Conservation (phyloP, 2,888 invertebrate genomes). For the Coleophora deauratella region DNA sequence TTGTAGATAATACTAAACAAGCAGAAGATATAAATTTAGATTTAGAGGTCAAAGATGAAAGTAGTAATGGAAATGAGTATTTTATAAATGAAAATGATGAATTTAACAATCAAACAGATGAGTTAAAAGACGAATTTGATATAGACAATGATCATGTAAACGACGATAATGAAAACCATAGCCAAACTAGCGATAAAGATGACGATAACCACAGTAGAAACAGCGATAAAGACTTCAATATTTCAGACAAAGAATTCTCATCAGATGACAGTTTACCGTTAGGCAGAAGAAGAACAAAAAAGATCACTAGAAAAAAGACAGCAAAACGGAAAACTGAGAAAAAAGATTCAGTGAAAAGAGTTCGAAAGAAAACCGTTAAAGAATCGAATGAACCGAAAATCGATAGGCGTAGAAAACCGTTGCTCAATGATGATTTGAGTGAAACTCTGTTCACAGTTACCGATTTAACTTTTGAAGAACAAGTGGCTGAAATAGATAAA, state of each 20-base stretch:
- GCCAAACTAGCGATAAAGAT: slow-evolving; percentile 19
- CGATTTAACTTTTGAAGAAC: slow-evolving; percentile 32
- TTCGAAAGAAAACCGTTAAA: not conserved
- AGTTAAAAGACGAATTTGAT: slow-evolving; percentile 1
- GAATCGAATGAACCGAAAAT: slow-evolving; percentile 35
- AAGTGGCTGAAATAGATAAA: slow-evolving; percentile 53
- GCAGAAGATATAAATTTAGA: slow-evolving; percentile 9
- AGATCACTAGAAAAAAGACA: slow-evolving; percentile 16
- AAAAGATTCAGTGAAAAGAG: slow-evolving; percentile 5
- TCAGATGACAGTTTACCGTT: slow-evolving; percentile 43
- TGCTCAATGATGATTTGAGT: slow-evolving; percentile 50
- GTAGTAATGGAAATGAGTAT: slow-evolving; percentile 7
- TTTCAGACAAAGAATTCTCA: slow-evolving; percentile 27
- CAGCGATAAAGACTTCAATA: slow-evolving; percentile 12
- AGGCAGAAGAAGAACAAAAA: slow-evolving; percentile 28
- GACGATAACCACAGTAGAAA: slow-evolving; percentile 13
- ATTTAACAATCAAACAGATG: slow-evolving; percentile 4
- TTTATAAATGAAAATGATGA: slow-evolving; percentile 8
- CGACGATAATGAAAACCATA: slow-evolving; percentile 16
- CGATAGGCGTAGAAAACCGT: slow-evolving; percentile 49
- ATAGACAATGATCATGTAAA: slow-evolving; percentile 2
- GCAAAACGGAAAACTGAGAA: slow-evolving; percentile 1
- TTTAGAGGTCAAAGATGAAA: slow-evolving; percentile 18
- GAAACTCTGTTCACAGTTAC: slow-evolving; percentile 52
- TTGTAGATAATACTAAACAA: not conserved